Evolutionary conservation across 2,888 invertebrate species (phyloP), one percentile per base, ranked within the genome.

Genomic region (Dryobota labecula): DNA sequence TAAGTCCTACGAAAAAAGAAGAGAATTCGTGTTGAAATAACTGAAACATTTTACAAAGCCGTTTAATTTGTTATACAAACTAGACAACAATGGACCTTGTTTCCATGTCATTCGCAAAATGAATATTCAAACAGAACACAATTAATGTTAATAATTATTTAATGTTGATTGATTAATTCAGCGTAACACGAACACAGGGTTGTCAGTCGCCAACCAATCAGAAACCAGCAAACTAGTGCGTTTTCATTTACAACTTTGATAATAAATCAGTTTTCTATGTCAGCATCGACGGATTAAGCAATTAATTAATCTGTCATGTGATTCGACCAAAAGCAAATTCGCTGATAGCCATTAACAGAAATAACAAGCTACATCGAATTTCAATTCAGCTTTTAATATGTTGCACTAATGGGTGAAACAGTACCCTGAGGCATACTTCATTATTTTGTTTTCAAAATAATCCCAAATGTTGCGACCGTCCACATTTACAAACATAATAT

Each of bases 231-330:
- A 69, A 68, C 27, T 38, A 63, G 43, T 33, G 36, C 33, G 54
- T 56, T 69, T 70, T 63, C 41, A 63, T 80, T 63, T 60, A 75
- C 58, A 70, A 41, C 1, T 20, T 49, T 63, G 51, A 67, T 47
- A 70, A 80, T 80, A 56, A 80, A 76, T 80, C 66, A 53, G 70
- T 78, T 80, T 70, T 61, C 72, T 66, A 66, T 76, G 57, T 69
- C 62, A 76, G 38, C 41, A 69, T 64, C 53, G 51, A 65, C 18
- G 58, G 64, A 68, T 76, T 61, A 65, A 38, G 53, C 15, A 64
- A 64, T 67, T 78, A 61, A 62, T 66, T 75, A 70, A 72, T 70
- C 18, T 51, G 36, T 54, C 61, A 74, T 41, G 43, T n/a, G n/a
- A n/a, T n/a, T n/a, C 20, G 43, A 56, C 54, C 57, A 62, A 61